Evolutionary conservation across 92 coral and sea anemone genomes (phyloP).

Genomic region (Metridium senile): DNA sequence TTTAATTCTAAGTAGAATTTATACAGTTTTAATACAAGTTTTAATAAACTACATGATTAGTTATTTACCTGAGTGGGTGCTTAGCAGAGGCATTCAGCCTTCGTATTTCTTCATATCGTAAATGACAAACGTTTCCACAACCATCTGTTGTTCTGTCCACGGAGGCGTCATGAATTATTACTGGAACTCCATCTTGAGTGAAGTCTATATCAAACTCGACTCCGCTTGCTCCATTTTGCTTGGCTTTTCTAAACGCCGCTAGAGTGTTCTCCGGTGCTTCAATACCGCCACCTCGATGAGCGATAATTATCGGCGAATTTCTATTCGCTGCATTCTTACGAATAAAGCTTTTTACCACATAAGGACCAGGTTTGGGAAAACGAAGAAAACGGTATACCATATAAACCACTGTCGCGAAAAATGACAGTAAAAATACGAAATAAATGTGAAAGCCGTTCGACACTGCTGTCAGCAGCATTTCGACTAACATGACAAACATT

Average conservation of each 20-base stretch:
- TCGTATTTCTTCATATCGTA: slow-evolving; percentile 68
- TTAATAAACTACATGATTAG: too few relatives aligned
- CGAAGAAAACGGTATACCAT: slow-evolving; percentile 78
- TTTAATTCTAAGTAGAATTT: too few relatives aligned
- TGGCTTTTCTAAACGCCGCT: slow-evolving; percentile 84
- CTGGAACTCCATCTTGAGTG: slow-evolving; percentile 93
- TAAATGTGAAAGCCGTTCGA: slow-evolving; percentile 81
- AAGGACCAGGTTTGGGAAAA: slow-evolving; percentile 85
- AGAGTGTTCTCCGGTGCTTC: slow-evolving; percentile 96
- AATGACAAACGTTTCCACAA: slow-evolving; percentile 70
- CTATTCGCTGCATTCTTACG: slow-evolving; percentile 56
- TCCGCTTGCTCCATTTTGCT: slow-evolving; percentile 84
- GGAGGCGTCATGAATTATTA: slow-evolving; percentile 91
- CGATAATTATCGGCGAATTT: slow-evolving; percentile 74
- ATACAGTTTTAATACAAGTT: neutral
- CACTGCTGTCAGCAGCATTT: slow-evolving; percentile 80
- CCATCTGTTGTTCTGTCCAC: slow-evolving; percentile 97
- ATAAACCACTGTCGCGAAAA: slow-evolving; percentile 56
- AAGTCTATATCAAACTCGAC: slow-evolving; percentile 96
- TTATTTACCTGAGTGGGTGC: slow-evolving; percentile 55
- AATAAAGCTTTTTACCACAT: slow-evolving; percentile 79
- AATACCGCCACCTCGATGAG: slow-evolving; percentile 78
- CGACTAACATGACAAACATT: slow-evolving; percentile 81
- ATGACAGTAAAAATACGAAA: slow-evolving; percentile 59
- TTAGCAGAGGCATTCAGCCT: slow-evolving; percentile 72